A percentile compares a stretch with the other conserved stretches of the same genome.
Conservation (phyloP, 2,797 vertebrate genomes). For the Anisognathus igniventris region DNA sequence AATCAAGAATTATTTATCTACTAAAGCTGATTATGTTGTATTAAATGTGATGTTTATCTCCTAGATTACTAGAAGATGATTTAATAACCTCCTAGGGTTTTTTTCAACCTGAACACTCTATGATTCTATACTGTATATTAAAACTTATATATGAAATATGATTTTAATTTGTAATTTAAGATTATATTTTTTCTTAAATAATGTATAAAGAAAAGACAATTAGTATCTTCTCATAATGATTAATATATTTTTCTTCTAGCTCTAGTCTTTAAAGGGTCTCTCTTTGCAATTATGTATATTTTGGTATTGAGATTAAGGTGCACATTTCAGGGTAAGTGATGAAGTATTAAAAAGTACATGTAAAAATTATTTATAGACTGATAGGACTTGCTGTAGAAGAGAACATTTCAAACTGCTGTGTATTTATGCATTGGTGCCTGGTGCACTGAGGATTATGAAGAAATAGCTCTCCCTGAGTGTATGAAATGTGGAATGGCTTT, state of each 20-base stretch:
- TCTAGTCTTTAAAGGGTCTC: background rate
- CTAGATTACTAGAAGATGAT: background rate
- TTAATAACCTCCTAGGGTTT: background rate
- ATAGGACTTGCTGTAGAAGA: background rate
- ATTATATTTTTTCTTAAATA: background rate
- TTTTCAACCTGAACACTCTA: background rate
- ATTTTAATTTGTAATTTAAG: background rate
- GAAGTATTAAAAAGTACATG: background rate
- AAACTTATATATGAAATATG: background rate
- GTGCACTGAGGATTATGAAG: background rate
- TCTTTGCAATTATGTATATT: background rate
- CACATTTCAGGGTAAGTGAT: background rate
- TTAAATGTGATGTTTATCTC: constrained; percentile 29
- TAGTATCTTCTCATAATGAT: background rate
- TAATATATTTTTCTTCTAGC: constrained; percentile 8
- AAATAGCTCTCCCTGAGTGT: background rate
- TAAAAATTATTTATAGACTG: constrained; percentile 6
- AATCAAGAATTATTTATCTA: constrained; percentile 50
- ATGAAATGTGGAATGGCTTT: background rate
- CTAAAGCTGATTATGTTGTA: constrained; percentile 5
- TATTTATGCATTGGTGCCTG: background rate
- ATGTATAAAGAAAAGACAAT: background rate
- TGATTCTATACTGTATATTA: background rate
- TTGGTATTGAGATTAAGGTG: background rate
- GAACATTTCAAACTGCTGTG: background rate